These are phyloP conservation scores for Andrena camellia DNA, from an alignment of 2,888 invertebrate genomes.

Conservation along the genomic window DNA sequence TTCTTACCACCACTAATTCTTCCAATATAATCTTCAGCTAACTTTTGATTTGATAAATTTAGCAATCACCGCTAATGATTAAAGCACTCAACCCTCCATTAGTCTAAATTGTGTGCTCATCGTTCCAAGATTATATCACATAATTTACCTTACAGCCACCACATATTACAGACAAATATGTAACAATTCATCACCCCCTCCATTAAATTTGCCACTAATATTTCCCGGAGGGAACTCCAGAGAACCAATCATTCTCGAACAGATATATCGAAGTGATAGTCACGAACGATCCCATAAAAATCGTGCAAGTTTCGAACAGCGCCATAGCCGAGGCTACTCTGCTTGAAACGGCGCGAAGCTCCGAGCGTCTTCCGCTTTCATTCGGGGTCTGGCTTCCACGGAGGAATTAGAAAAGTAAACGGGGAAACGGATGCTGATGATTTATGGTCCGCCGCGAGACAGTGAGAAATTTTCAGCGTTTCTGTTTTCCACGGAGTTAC, in stretches of 20 bases:
- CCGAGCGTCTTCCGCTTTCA: slow-evolving; percentile 4
- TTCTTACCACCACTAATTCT: too few species aligned
- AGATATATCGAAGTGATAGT: too few species aligned
- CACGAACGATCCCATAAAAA: not conserved
- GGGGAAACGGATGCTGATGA: slow-evolving; percentile 27
- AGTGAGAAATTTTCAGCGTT: slow-evolving; percentile 56
- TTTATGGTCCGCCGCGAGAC: slow-evolving; percentile 37
- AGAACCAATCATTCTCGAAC: not conserved
- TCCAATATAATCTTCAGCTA: not conserved
- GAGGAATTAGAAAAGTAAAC: slow-evolving; percentile 33
- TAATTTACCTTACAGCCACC: slow-evolving; percentile 5
- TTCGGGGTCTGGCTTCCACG: not conserved
- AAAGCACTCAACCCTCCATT: not conserved
- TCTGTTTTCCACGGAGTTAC: slow-evolving; percentile 46
- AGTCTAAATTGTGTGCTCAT: not conserved
- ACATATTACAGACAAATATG: slow-evolving; percentile 12
- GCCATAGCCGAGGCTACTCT: not conserved
- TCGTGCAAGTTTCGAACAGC: not conserved
- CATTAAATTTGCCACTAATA: not conserved
- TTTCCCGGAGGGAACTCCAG: too few species aligned
- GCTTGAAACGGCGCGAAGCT: not conserved
- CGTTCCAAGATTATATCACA: not conserved
- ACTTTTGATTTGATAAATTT: not conserved
- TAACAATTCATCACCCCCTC: not conserved
- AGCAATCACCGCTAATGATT: not conserved